Base-by-base conservation (phyloP, 1,140 invertebrate genomes). In the Bombus cullumanus region DNA sequence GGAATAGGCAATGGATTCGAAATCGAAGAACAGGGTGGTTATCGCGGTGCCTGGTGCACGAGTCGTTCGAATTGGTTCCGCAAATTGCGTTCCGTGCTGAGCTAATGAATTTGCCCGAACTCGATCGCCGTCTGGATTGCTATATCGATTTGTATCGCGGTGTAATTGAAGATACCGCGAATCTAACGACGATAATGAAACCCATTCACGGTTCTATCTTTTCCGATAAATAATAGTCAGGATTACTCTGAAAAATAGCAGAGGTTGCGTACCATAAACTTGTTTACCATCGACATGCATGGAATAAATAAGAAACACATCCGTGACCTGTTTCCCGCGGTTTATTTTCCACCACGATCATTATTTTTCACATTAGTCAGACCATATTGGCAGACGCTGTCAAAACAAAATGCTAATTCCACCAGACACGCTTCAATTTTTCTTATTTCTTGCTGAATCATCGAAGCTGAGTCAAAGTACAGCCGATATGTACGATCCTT, bases 31-130 rank as follows among this genome's bases (percentile, higher is more conserved):
- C 41, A 43, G 71, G 41, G 6, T n/a, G 71, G 71, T 73, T 73
- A 73, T 43, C 41, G 71, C 41, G 41, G 71, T 73, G 71, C 41
- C 41, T 73, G 71, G 71, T 4, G 71, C 71, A 73, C 12, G 71
- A 73, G n/a, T 73, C 39, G 71, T n/a, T 73, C 41, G 71, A 73
- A 73, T 73, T 73, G 71, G 5, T 41, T 73, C 28, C 15, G 71
- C 6, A 73, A 73, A 73, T 73, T 73, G 71, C 71, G 28, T 43
- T 43, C 41, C 71, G 41, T 73, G 71, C 71, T 28, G 39, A 3
- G 71, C 37, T 73, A 73, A 73, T 73, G 41, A 73, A 73, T 73
- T 73, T 73, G 28, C 71, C 71, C 71, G 71, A 73, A 43, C 71
- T 73, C 71, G 71, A 73, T 73, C 71, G 13, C 15, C 41, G 25